Evolutionary conservation across 2,113 vertebrate genomes (phyloP).

Genomic region (Craseonycteris thonglongyai): DNA sequence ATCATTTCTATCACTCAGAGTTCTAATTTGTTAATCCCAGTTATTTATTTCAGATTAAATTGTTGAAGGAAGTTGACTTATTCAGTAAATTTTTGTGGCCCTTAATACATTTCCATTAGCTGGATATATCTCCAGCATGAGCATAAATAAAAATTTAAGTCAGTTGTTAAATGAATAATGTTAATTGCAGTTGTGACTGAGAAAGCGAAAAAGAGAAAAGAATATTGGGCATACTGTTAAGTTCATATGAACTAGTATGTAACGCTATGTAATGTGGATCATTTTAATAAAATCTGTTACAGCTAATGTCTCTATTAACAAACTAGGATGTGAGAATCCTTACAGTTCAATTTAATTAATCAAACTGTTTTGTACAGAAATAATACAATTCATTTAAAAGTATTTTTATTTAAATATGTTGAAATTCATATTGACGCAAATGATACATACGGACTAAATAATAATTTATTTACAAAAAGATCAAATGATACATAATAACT

Average conservation of each 20-base stretch:
- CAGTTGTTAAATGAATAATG: not conserved
- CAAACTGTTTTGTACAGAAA: not conserved
- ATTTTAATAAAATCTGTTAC: not conserved
- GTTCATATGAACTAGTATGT: not conserved
- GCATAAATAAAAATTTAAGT: not conserved
- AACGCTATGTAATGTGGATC: not conserved
- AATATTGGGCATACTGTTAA: not conserved
- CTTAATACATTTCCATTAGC: not conserved
- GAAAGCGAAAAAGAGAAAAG: not conserved
- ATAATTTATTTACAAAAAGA: not conserved
- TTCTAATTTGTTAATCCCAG: not conserved
- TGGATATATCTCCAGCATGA: not conserved
- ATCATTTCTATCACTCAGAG: not conserved
- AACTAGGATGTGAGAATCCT: not conserved
- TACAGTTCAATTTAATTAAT: not conserved
- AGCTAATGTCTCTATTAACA: not conserved
- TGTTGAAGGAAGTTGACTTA: not conserved
- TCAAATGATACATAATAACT: not conserved
- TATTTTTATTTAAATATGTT: not conserved
- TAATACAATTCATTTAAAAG: not conserved
- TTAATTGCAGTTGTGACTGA: not conserved
- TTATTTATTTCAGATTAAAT: not conserved
- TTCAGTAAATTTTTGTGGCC: not conserved
- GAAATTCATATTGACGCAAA: not conserved
- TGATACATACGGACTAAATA: not conserved